Base-by-base conservation (phyloP, 2,888 invertebrate species). In the Cheilosia urbana region DNA sequence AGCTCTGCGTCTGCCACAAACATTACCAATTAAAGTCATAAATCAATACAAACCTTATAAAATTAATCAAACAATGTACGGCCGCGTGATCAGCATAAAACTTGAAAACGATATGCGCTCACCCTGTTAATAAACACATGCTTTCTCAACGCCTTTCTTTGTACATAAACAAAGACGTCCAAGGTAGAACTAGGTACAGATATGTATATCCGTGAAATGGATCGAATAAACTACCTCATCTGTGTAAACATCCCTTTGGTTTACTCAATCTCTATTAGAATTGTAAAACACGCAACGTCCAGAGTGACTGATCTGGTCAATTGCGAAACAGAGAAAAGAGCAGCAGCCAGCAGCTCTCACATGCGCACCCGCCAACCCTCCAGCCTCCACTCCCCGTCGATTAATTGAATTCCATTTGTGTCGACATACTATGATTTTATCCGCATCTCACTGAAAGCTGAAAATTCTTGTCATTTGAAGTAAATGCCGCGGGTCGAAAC, bases 331-430 rank as follows among this genome's bases (percentile, higher is more conserved):
- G 37, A 37, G 37, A 37, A 37, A 4, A 37, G 37, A 37, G 37
- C 37, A 37, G 13, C 37, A 37, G 30, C 9, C 30, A 30, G 9
- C 30, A 17, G 3, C n/a, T 17, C 15, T 45, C 45, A 7, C 62
- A 49, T 71, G 21, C 34, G 49, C 24, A 30, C 37, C 37, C 30
- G 30, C 9, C 30, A 15, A 30, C 5, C 51, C 30, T 15, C 19
- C 62, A 30, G 2, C 51, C 30, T 15, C 19, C 62, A 27, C 30
- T 30, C 40, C 42, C 4, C 45, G 6, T 49, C 57, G 34, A 63
- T 76, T 71, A 65, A 81, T 76, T 81, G 58, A 76, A 69, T 81
- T 81, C 21, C 42, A 63, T 58, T 66, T 49, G 55, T 58, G 63
- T 63, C 57, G 62, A 58, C 53, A 58, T 45, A 17, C 57, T 42